phyloP scores from a whole-genome alignment of 2,797 vertebrate genomes.

The Gadopsis bispinosus region DNA sequence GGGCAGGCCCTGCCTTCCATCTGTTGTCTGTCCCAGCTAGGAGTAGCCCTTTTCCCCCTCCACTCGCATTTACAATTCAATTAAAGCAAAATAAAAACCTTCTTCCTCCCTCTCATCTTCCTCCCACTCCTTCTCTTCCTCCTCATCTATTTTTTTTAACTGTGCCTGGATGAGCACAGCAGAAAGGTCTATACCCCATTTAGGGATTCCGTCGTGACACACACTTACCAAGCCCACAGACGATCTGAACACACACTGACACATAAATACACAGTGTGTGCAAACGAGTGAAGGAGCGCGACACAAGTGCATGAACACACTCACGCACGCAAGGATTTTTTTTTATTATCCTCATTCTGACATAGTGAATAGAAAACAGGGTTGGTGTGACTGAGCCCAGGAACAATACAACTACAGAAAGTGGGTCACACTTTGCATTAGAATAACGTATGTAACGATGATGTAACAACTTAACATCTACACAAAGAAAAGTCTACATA shows the following conservation, averaged over 20 bases:
- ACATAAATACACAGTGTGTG: slow-evolving; percentile 69
- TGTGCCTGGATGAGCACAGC: slow-evolving; percentile 76
- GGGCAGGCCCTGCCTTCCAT: slow-evolving; percentile 86
- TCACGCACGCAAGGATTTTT: slow-evolving; percentile 62
- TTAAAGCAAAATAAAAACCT: slow-evolving; percentile 85
- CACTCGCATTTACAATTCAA: slow-evolving; percentile 89
- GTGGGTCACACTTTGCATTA: slow-evolving; percentile 84
- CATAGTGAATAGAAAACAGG: slow-evolving; percentile 70
- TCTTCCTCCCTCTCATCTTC: slow-evolving; percentile 71
- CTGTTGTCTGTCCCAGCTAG: slow-evolving; percentile 86
- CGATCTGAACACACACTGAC: slow-evolving; percentile 73
- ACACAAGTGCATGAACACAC: slow-evolving; percentile 52
- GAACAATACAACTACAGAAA: slow-evolving; percentile 78
- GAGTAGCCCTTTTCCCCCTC: slow-evolving; percentile 76
- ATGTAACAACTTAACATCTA: slow-evolving; percentile 67
- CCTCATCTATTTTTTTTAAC: slow-evolving; percentile 64
- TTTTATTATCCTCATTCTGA: slow-evolving; percentile 64
- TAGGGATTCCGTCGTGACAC: slow-evolving; percentile 76
- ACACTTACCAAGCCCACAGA: slow-evolving; percentile 70
- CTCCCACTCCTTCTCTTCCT: slow-evolving; percentile 44
- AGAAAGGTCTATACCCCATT: slow-evolving; percentile 75
- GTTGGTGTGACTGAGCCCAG: slow-evolving; percentile 68
- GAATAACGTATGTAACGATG: slow-evolving; percentile 77
- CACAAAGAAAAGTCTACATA: slow-evolving; percentile 30
- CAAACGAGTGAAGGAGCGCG: slow-evolving; percentile 58